Conservation (phyloP, 2,797 vertebrate species). For the Streptopelia turtur region DNA sequence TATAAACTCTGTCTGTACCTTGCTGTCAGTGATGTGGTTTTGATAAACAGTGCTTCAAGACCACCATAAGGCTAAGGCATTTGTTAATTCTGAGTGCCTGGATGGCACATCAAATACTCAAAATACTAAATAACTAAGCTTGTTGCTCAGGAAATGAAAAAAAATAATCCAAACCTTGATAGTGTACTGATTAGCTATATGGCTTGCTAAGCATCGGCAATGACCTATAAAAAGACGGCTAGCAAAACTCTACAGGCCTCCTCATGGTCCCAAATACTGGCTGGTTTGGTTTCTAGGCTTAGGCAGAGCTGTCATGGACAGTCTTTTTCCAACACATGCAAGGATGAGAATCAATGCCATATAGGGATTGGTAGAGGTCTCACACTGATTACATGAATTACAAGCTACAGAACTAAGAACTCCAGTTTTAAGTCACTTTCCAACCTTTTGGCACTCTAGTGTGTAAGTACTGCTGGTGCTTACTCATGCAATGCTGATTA, state of each 20-base stretch:
- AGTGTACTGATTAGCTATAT: neutral
- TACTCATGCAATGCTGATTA: neutral
- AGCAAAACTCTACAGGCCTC: neutral
- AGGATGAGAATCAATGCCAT: accelerated
- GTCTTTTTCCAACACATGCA: neutral
- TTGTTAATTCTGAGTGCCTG: neutral
- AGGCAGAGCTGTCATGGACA: neutral
- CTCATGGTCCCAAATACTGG: neutral
- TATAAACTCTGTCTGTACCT: neutral
- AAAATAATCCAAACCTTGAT: neutral
- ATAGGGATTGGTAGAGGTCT: neutral
- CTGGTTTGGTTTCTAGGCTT: neutral
- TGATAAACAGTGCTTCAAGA: neutral
- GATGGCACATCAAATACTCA: neutral
- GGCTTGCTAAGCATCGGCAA: neutral
- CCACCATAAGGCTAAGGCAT: neutral
- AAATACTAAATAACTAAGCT: neutral
- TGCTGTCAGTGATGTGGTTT: neutral
- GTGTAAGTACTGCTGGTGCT: neutral
- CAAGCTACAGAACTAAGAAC: neutral
- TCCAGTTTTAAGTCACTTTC: neutral
- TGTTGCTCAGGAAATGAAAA: neutral
- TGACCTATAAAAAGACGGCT: neutral
- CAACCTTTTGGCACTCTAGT: neutral
- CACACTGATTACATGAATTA: neutral